Evolutionary conservation across 2,888 invertebrate genomes (phyloP), one percentile per base, ranked within the genome.

Genomic region (Rotaria socialis): DNA sequence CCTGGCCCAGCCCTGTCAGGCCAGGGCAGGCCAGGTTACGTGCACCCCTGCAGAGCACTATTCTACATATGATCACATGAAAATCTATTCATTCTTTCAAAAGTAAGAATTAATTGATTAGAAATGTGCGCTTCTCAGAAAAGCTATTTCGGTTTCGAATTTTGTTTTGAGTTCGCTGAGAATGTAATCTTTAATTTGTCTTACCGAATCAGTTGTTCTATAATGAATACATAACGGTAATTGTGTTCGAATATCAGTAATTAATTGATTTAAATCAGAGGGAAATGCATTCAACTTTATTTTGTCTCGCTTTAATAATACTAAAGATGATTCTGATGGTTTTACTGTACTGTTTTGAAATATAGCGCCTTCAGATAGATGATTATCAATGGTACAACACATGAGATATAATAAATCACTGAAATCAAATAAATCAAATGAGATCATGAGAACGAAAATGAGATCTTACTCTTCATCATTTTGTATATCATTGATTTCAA

Each of bases 401-500:
- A 67, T 16, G 5, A 67, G 19, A 67, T 67, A 67, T 16, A 35
- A 67, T 16, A 41, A 41, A 67, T 67, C 67, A 35, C 67, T 67
- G 16, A n/a, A 67, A 67, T 14, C 11, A 1, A 14, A 27, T 3
- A 8, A 5, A 19, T 27, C 16, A 1, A 35, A 67, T 35, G 14
- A 35, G 6, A 6, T 19, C 5, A 67, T 27, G 6, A 67, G 16
- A 19, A 16, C 5, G 3, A 35, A 35, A 67, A 10, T 1, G 3
- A 19, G 7, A 1, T 67, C 14, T 35, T 67, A 67, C 67, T 67
- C 67, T 19, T 67, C 67, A 67, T 67, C 35, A 35, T 35, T 67
- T 67, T 67, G 67, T 67, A 67, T 67, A 35, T 41, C 67, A 35
- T 67, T 67, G 16, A 67, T 67, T 67, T 67, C 27, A 19, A 67